A percentile compares a stretch with the other conserved stretches of the same genome.
Evolutionary conservation across 2,113 vertebrate species (phyloP).

Genomic region (Salvator merianae): DNA sequence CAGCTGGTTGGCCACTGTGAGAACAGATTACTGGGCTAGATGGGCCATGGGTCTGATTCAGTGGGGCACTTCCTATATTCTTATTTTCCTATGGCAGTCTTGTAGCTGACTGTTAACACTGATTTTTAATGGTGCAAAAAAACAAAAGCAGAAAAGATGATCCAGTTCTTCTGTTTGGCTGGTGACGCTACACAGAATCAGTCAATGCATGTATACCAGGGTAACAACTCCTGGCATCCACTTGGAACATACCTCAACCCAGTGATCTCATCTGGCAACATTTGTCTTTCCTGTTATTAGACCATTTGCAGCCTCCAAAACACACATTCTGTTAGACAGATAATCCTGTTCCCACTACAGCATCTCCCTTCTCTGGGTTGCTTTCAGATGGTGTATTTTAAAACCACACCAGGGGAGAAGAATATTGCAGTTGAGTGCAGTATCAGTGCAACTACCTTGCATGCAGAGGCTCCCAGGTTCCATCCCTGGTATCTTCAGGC

Average conservation of each 20-base stretch:
- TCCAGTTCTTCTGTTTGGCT: not conserved
- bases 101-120: not conserved
- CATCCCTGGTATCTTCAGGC: too few relatives aligned
- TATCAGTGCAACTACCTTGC: too few relatives aligned
- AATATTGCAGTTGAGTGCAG: too few relatives aligned
- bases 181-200: not conserved
- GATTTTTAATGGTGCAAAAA: slow-evolving; percentile 12
- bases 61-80: too few relatives aligned
- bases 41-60: too few relatives aligned
- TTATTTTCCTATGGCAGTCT: too few relatives aligned
- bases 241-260: slow-evolving; percentile 15
- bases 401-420: too few relatives aligned
- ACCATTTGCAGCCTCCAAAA: not conserved
- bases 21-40: too few relatives aligned
- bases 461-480: too few relatives aligned
- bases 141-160: not conserved
- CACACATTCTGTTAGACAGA: not conserved
- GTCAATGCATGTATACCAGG: not conserved
- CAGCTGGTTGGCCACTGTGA: too few relatives aligned
- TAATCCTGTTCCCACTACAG: slow-evolving; percentile 20
- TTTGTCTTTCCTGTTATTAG: slow-evolving; percentile 22
- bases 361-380: slow-evolving; percentile 29
- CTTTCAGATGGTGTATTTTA: not conserved
- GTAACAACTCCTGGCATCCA: not conserved
- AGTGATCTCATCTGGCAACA: slow-evolving; percentile 6